These are phyloP conservation scores for Discoglossus pictus DNA, from an alignment of 2,797 vertebrate genomes.

Conservation along the genomic window DNA sequence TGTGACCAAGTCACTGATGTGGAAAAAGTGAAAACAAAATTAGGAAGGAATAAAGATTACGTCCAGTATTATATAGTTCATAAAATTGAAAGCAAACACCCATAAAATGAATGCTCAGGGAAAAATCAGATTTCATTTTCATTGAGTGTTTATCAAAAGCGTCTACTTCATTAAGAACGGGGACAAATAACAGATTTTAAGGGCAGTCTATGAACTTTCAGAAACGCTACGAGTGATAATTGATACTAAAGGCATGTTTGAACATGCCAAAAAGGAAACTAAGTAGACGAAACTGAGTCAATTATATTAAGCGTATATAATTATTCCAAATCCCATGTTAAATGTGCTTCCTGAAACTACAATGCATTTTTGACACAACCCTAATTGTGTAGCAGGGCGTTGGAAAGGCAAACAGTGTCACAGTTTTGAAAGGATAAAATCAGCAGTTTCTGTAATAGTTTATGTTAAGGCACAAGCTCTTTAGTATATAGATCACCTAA, in stretches of 20 bases:
- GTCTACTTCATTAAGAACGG: constrained; percentile 16
- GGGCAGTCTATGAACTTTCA: constrained; percentile 25
- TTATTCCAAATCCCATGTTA: constrained; percentile 45
- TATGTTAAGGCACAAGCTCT: too few relatives aligned
- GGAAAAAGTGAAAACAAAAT: constrained; percentile 11
- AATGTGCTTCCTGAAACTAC: constrained; percentile 48
- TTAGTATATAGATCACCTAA: too few relatives aligned
- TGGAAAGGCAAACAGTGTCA: constrained; percentile 39
- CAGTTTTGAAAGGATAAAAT: constrained; percentile 5
- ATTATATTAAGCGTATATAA: constrained; percentile 46
- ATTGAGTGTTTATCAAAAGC: constrained; percentile 20
- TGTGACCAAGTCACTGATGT: constrained; percentile 1
- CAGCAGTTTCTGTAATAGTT: too few relatives aligned
- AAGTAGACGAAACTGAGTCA: constrained; percentile 37
- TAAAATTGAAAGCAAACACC: constrained; percentile 32
- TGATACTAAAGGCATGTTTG: constrained; percentile 38
- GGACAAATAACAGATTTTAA: constrained; percentile 34
- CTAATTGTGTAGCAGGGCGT: constrained; percentile 28
- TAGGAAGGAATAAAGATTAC: constrained; percentile 24
- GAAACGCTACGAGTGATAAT: constrained; percentile 37
- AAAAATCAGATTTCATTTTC: constrained; percentile 32
- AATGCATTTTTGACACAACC: constrained; percentile 45
- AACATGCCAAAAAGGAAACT: constrained; percentile 44
- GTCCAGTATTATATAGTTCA: constrained; percentile 11
- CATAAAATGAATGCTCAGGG: constrained; percentile 8